phyloP scores from a whole-genome alignment of 2,888 invertebrate genomes.

The Lysandra bellargus region DNA sequence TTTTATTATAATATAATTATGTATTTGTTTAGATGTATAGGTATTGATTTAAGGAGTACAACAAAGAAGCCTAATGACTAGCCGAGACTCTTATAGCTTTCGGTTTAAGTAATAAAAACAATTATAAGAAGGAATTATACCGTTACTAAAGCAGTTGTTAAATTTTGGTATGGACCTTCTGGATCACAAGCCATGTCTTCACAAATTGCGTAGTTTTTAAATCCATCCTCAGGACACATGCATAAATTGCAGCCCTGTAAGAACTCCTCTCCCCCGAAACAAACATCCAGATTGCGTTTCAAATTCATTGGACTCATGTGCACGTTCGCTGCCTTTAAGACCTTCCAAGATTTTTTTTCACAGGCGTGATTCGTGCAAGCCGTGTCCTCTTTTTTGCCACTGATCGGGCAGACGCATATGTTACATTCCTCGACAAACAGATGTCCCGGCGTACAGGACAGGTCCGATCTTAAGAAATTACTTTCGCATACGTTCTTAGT shows the following conservation, averaged over 20 bases:
- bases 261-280: conserved; percentile 71
- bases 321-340: conserved; percentile 56
- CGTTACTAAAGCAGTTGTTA: not conserved
- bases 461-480: conserved; percentile 54
- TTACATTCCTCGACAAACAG: conserved; percentile 69
- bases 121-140: not conserved
- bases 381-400: conserved; percentile 58
- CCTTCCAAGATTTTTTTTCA: conserved; percentile 57
- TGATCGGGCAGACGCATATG: conserved; percentile 69
- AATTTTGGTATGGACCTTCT: not conserved
- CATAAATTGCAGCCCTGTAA: conserved; percentile 66
- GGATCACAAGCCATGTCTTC: conserved; percentile 53
- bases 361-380: conserved; percentile 64
- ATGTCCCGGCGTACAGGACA: conserved; percentile 58
- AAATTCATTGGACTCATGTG: conserved; percentile 48
- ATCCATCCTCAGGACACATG: conserved; percentile 67
- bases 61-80: too few species aligned
- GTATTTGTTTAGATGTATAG: too few species aligned
- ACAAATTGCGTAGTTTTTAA: conserved; percentile 62
- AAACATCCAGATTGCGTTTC: conserved; percentile 56
- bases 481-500: conserved; percentile 67
- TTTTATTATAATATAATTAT: too few species aligned
- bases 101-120: not conserved
- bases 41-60: too few species aligned
- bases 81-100: too few species aligned